Conservation (phyloP, 2,888 invertebrate species). For the Sthenelais limicola region DNA sequence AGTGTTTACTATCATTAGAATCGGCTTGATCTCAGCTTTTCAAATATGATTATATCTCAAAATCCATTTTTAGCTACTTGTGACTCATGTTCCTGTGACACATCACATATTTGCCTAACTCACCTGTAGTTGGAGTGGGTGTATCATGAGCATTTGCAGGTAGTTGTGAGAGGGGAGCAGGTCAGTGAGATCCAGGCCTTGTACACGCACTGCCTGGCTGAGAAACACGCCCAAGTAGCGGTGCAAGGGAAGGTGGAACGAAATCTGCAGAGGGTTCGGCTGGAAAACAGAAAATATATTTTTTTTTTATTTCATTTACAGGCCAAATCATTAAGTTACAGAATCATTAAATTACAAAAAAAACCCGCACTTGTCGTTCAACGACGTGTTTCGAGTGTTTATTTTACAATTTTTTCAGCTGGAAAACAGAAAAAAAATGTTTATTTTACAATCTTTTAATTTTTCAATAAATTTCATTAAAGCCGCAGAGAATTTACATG, state of each 20-base stretch:
- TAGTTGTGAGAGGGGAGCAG: slow-evolving; percentile 84
- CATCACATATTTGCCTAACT: slow-evolving; percentile 52
- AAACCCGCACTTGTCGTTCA: too few species aligned
- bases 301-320: too few species aligned
- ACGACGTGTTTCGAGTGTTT: too few species aligned
- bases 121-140: slow-evolving; percentile 93
- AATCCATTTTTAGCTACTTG: background rate
- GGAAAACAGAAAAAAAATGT: too few species aligned
- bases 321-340: too few species aligned
- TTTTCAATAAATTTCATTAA: too few species aligned
- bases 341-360: too few species aligned
- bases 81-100: background rate
- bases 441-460: too few species aligned
- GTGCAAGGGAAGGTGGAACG: slow-evolving; percentile 97
- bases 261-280: slow-evolving; percentile 79
- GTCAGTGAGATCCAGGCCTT: slow-evolving; percentile 81
- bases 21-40: too few species aligned
- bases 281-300: slow-evolving; percentile 49
- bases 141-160: slow-evolving; percentile 82
- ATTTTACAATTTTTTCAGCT: too few species aligned
- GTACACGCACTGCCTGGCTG: slow-evolving; percentile 81
- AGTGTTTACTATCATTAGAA: too few species aligned
- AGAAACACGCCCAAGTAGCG: slow-evolving; percentile 91
- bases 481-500: too few species aligned
- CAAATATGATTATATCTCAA: background rate